Evolutionary conservation across 2,888 invertebrate species (phyloP), one percentile per base, ranked within the genome.

Genomic region (Ctena decussata): DNA sequence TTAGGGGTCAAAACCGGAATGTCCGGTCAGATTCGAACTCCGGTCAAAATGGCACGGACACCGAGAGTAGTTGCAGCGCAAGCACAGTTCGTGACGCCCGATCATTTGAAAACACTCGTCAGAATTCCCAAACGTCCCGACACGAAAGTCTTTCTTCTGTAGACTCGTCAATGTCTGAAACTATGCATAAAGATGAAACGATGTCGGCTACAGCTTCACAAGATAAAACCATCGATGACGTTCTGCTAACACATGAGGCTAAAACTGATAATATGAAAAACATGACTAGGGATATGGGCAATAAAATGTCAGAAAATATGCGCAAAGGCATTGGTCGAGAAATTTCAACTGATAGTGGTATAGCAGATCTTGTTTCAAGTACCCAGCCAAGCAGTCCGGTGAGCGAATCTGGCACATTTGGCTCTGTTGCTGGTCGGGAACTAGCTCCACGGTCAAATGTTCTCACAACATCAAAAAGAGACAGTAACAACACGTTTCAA

Each of bases 281-380:
- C 53, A 76, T 85, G 69, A 87, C 80, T 35, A 85, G 85, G 77
- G 65, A 85, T 18, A 83, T 80, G 15, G 84, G 80, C 74, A 79
- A 87, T 21, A 80, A 80, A 30, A 60, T 84, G 11, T 80, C 84
- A 11, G 72, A 39, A n/a, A 24, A 71, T 11, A 49, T 30, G 24
- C 37, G 71, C 11, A 69, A 73, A 32, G 87, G 85, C 12, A 41
- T 87, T 15, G 65, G 57, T 46, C 77, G 87, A 27, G 87, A 87
- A n/a, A 71, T 87, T 21, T 87, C 87, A 21, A 57, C 70, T 21
- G 87, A 87, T 70, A 87, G 87, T 60, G 87, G 87, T 12, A 85
- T 87, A 46, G 83, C 87, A 12, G 87, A 87, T 24, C 57, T 57
- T 18, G 5, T 57, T 5, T 57, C 24, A 3, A 57, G 57, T 27